These are phyloP conservation scores for Mallotus villosus DNA, from an alignment of 2,797 vertebrate species.

Conservation along the genomic window DNA sequence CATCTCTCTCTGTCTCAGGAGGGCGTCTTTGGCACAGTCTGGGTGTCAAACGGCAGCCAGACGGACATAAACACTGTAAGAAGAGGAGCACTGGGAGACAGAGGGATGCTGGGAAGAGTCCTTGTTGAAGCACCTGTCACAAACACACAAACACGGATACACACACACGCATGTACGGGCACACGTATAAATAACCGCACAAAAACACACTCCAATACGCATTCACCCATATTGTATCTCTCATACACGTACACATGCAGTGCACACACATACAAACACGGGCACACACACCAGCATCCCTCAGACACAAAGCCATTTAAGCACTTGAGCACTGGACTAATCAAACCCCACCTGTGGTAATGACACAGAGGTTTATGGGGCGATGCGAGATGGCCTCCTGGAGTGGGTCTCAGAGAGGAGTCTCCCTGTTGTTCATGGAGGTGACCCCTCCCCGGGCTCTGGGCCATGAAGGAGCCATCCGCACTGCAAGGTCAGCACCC, in stretches of 20 bases:
- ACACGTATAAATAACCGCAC: background rate
- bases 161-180: no score
- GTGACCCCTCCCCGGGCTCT: conserved; percentile 19
- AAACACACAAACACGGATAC: background rate
- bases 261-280: conserved; percentile 16
- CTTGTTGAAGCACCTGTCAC: background rate
- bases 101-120: background rate
- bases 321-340: background rate
- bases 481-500: background rate
- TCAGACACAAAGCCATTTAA: conserved; percentile 16
- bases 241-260: background rate
- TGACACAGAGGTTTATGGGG: conserved; percentile 46
- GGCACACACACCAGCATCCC: conserved; percentile 28
- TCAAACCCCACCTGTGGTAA: conserved; percentile 46
- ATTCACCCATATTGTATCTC: background rate
- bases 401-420: background rate
- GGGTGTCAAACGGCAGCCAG: conserved; percentile 46
- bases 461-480: conserved; percentile 9
- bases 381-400: conserved; percentile 26
- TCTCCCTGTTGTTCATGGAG: background rate
- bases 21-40: conserved; percentile 31
- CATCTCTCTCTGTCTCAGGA: conserved; percentile 25
- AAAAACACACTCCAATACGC: no score
- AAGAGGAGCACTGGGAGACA: conserved; percentile 22
- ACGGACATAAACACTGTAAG: conserved; percentile 23